These are phyloP conservation scores for Microcaecilia unicolor DNA, from an alignment of 2,797 vertebrate species.

Conservation along the genomic window DNA sequence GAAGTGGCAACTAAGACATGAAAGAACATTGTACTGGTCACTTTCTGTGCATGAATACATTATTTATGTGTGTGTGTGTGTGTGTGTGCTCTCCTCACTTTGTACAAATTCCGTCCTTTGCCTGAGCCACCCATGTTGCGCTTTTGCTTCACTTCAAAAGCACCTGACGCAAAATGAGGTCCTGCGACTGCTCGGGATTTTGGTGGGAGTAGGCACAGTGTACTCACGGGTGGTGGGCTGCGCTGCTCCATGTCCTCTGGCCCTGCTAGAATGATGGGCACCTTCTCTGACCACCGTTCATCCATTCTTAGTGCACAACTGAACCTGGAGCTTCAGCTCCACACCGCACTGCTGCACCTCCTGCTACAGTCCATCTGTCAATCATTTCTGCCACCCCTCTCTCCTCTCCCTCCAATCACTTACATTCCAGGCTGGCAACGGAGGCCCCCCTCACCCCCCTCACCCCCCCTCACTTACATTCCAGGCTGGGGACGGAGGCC, in stretches of 20 bases:
- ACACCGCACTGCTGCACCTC: too few species aligned
- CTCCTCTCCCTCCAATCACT: slow-evolving; percentile 10
- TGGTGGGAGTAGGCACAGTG: neutral
- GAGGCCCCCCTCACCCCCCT: neutral
- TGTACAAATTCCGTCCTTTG: too few species aligned
- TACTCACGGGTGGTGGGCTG: slow-evolving; percentile 68
- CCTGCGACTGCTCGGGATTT: too few species aligned
- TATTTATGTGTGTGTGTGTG: too few species aligned
- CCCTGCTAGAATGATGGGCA: slow-evolving; percentile 57
- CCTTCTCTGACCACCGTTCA: slow-evolving; percentile 58
- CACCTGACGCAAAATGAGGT: too few species aligned
- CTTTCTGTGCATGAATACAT: too few species aligned
- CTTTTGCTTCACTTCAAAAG: too few species aligned
- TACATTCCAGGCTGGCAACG: neutral
- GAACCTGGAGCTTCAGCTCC: neutral
- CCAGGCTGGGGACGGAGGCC: neutral
- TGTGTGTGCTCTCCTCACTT: too few species aligned
- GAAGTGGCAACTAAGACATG: neutral
- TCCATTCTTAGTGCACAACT: slow-evolving; percentile 30
- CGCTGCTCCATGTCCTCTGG: slow-evolving; percentile 59
- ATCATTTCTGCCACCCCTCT: neutral
- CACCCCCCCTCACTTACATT: slow-evolving; percentile 8
- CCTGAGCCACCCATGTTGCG: too few species aligned
- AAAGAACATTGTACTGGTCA: neutral
- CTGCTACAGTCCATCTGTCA: neutral